Evolutionary conservation across 1,140 invertebrate species (phyloP).

Genomic region (Sinella curviseta): DNA sequence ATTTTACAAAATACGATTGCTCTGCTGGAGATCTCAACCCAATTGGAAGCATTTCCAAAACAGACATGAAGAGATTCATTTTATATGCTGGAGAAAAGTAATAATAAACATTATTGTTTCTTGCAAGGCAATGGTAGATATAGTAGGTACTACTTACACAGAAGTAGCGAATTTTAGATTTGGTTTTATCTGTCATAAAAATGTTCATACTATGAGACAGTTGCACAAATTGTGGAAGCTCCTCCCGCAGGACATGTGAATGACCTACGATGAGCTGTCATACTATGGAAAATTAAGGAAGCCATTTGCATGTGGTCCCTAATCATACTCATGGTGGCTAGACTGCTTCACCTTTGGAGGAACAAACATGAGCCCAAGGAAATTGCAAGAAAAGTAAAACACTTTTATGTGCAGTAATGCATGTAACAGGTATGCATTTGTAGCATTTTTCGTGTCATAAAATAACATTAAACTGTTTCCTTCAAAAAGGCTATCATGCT

Average conservation of each 20-base stretch:
- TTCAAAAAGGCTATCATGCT: too few species aligned
- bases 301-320: slow-evolving; percentile 86
- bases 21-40: slow-evolving; percentile 98
- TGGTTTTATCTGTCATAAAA: too few species aligned
- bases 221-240: slow-evolving; percentile 79
- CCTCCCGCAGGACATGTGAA: slow-evolving; percentile 91
- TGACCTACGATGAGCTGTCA: slow-evolving; percentile 94
- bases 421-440: slow-evolving; percentile 76
- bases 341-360: slow-evolving; percentile 80
- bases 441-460: too few species aligned
- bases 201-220: too few species aligned
- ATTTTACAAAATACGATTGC: slow-evolving; percentile 99
- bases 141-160: too few species aligned
- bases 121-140: too few species aligned
- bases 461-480: too few species aligned
- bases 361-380: slow-evolving; percentile 71
- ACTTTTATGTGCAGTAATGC: slow-evolving; percentile 95
- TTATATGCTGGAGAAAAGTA: slow-evolving; percentile 71
- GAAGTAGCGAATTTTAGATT: too few species aligned
- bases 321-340: slow-evolving; percentile 95
- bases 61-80: slow-evolving; percentile 84
- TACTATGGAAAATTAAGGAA: slow-evolving; percentile 86
- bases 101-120: too few species aligned
- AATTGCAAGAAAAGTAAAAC: slow-evolving; percentile 94
- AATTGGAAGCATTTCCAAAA: slow-evolving; percentile 96